Conservation (phyloP, 2,888 invertebrate genomes). For the Anarsia innoxiella region DNA sequence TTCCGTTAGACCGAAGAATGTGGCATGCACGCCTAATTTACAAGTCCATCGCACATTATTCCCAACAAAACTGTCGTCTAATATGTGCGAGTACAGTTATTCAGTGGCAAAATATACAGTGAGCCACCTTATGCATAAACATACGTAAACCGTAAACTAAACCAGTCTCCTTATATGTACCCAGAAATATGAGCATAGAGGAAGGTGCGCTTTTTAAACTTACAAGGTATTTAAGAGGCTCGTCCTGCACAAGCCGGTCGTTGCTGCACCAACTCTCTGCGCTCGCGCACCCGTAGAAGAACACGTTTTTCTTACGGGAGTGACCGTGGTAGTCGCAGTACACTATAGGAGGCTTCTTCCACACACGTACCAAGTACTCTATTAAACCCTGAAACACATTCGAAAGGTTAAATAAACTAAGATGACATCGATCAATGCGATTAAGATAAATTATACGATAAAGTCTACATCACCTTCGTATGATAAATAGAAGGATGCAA, state of each 20-base stretch:
- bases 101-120: conserved; percentile 10
- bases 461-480: conserved; percentile 75
- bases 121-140: conserved; percentile 10
- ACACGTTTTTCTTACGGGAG: conserved; percentile 89
- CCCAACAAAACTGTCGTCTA: conserved; percentile 8
- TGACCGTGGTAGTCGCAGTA: conserved; percentile 89
- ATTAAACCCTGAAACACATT: conserved; percentile 69
- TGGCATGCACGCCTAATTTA: conserved; percentile 5
- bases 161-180: conserved; percentile 11
- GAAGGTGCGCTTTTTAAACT: conserved; percentile 33
- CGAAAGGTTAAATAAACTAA: neutral
- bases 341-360: conserved; percentile 76
- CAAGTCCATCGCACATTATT: conserved; percentile 4
- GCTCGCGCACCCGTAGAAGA: conserved; percentile 87
- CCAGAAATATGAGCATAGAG: conserved; percentile 5
- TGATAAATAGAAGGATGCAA: conserved; percentile 90
- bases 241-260: conserved; percentile 73
- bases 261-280: conserved; percentile 80
- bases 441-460: conserved; percentile 10
- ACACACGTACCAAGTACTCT: conserved; percentile 76
- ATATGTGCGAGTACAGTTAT: conserved; percentile 14
- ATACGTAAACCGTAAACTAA: conserved; percentile 12
- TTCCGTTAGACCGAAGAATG: conserved; percentile 6
- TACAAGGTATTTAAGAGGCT: conserved; percentile 77
- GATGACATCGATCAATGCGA: conserved; percentile 4